A percentile compares a stretch with the other conserved stretches of the same genome.
Conservation (phyloP, 2,888 invertebrate species). For the Drosophila cognata region DNA sequence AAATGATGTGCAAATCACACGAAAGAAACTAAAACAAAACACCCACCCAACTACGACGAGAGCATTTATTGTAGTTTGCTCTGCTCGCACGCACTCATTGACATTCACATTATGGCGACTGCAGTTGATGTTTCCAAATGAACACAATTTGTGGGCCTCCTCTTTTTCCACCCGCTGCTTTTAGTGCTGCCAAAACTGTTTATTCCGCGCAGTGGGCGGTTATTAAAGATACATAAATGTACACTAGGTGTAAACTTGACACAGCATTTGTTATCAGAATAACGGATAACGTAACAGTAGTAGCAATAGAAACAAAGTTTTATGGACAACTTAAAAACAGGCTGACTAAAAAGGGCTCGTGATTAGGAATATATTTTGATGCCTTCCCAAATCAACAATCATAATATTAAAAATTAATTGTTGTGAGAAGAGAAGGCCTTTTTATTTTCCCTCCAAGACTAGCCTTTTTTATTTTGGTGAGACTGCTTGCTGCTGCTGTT, state of each 20-base stretch:
- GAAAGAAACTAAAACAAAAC: constrained; percentile 17
- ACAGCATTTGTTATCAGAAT: neutral
- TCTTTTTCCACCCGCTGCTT: constrained; percentile 10
- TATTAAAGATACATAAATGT: neutral
- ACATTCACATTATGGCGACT: neutral
- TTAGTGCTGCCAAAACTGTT: neutral
- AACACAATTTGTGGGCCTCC: constrained; percentile 6
- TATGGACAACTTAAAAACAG: neutral
- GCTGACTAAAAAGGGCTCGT: neutral
- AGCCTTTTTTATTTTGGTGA: neutral
- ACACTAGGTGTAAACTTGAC: neutral
- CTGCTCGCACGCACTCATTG: neutral
- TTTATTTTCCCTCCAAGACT: neutral
- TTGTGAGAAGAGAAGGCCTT: neutral
- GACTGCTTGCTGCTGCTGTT: constrained; percentile 1
- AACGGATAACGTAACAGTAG: neutral
- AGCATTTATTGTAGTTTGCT: neutral
- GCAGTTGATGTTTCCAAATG: constrained; percentile 15
- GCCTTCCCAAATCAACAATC: neutral
- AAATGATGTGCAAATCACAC: constrained; percentile 42
- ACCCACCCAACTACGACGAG: constrained; percentile 2
- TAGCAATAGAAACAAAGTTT: neutral
- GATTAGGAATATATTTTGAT: neutral
- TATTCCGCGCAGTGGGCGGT: neutral
- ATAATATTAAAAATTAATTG: neutral